Evolutionary conservation across 53 echinoderm and acorn worm species (phyloP), one percentile per base, ranked within the genome.

Genomic region (Echinometra lucunter): DNA sequence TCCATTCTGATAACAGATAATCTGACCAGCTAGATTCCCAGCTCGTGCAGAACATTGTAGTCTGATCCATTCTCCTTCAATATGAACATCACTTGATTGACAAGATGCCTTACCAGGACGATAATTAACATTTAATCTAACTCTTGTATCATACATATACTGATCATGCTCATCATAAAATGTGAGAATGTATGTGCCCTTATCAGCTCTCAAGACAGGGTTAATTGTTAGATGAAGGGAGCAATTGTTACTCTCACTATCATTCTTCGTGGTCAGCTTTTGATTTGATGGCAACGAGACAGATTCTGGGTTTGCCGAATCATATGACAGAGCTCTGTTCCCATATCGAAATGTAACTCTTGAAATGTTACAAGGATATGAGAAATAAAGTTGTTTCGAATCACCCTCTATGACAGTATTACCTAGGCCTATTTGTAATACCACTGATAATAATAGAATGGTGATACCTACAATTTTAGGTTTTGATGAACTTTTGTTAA

Each of bases 21-120:
- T 85, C 85, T 85, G 45, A 2, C 85, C 85, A 3, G 85, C n/a
- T 81, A 81, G 21, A 42, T 38, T 81, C 4, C 81, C 81, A 19
- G 4, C 25, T 21, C 42, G 19, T 19, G 81, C 81, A 21, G 40
- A 42, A 44, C 81, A 81, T 21, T 42, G 81, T 9, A 81, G 44
- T 44, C 19, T 42, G 81, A 81, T 81, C 81, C 81, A 81, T 81
- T 81, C 81, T 10, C 69, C 69, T 44, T 44, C 81, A 44, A 81
- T 19, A 16, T 40, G 19, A 18, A 44, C 3, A 21, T 38, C 81
- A 81, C 44, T 23, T 44, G 81, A 81, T 13, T 81, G 42, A 81
- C 81, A 81, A 44, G 34, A 81, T 81, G 81, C 81, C 44, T 18
- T 25, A 4, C 44, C 81, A 81, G 81, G 81, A 18, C 23, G 81